These are phyloP conservation scores for Apis dorsata DNA, from an alignment of 1,140 invertebrate genomes.

Conservation along the genomic window DNA sequence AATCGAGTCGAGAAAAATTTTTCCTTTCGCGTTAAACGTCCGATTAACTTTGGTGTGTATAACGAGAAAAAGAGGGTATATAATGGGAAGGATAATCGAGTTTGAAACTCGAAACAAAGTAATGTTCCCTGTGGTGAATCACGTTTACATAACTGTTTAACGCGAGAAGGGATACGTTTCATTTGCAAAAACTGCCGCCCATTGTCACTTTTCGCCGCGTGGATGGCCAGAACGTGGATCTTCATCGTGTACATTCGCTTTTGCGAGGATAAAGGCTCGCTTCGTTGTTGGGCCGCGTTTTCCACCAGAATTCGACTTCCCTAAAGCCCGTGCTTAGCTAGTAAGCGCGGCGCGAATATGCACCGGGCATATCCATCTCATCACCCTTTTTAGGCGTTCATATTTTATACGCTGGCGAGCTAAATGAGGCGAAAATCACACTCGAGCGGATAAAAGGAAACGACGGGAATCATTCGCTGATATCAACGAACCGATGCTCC, in stretches of 20 bases:
- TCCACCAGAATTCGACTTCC: background rate
- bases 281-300: background rate
- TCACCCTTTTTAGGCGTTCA: conserved; percentile 36
- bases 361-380: background rate
- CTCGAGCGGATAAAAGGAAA: conserved; percentile 52
- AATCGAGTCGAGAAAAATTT: too few relatives aligned
- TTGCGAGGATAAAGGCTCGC: conserved; percentile 8
- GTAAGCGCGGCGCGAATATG: background rate
- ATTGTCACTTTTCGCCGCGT: background rate
- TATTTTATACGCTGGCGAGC: conserved; percentile 48
- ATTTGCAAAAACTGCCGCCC: background rate
- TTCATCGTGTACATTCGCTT: background rate
- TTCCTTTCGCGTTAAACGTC: too few relatives aligned
- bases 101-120: too few relatives aligned
- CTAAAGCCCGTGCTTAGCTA: conserved; percentile 11
- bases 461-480: conserved; percentile 28
- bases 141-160: too few relatives aligned
- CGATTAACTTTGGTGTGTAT: too few relatives aligned
- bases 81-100: too few relatives aligned
- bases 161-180: too few relatives aligned
- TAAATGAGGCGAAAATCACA: conserved; percentile 70
- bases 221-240: background rate
- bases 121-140: too few relatives aligned
- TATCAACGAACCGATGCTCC: conserved; percentile 5
- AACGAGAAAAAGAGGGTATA: too few relatives aligned